Conservation (phyloP, 2,888 invertebrate species). For the Lycocerus yunnanus region DNA sequence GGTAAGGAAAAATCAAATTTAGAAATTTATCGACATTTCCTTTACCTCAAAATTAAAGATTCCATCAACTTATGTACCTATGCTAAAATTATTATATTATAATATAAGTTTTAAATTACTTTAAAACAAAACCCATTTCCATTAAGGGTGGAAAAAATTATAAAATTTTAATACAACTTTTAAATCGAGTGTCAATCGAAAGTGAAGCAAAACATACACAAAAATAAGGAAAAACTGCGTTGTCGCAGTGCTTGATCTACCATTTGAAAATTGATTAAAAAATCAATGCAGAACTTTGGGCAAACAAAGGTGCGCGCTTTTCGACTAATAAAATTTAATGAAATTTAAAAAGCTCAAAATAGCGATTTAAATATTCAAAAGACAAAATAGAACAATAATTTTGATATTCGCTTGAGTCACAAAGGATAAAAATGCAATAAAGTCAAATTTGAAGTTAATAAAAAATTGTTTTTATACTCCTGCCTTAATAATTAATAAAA, state of each 20-base stretch:
- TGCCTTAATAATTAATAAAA: not conserved
- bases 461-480: not conserved
- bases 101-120: not conserved
- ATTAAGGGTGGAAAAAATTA: not conserved
- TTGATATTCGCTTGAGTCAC: not conserved
- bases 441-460: not conserved
- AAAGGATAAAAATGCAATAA: not conserved
- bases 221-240: not conserved
- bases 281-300: not conserved
- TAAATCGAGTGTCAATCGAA: not conserved
- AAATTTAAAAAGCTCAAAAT: not conserved
- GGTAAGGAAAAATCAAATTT: too few species aligned
- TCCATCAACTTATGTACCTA: not conserved
- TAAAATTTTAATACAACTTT: conserved; percentile 4
- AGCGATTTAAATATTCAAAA: not conserved
- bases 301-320: not conserved
- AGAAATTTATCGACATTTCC: too few species aligned
- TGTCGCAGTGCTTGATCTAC: not conserved
- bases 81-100: not conserved
- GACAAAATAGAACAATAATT: not conserved
- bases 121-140: not conserved
- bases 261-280: not conserved
- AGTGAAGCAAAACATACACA: not conserved
- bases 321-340: not conserved
- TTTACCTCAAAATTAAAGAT: not conserved